Base-by-base conservation (phyloP, 92 coral and sea anemone genomes). In the Bergia puertoricense region DNA sequence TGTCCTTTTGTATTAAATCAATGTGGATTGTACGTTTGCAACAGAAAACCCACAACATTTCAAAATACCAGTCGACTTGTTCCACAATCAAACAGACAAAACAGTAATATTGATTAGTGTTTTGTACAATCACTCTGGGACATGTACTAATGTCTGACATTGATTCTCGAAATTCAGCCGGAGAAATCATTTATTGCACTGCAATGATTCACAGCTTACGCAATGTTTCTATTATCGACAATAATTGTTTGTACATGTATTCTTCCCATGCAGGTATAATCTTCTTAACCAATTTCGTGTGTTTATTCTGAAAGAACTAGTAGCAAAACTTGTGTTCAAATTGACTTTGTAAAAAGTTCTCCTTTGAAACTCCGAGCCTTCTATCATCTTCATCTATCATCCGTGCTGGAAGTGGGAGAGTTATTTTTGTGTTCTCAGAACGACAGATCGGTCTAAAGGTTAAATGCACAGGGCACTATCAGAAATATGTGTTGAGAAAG, bases 371-470 rank as follows among this genome's bases (percentile, higher is more conserved):
- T 56, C 50, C 8, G 16, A 44, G 16, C 45, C 56, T 57, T 54
- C 59, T 54, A 6, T 54, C 59, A 54, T 11, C 16, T 30, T 30
- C 30, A 30, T 30, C 59, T 2, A 18, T 6, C 57, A 5, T 46
- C 50, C 5, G 14, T 11, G 2, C 2, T 13, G 4, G 14, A 23
- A 37, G 43, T 22, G 15, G 77, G 16, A 73, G n/a, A 73, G 40
- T 20, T 37, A 9, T 37, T 76, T 22, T 20, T 43, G 13, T 76
- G 41, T 43, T 42, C 54, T 76, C 4, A 43, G 5, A 76, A 4
- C 80, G 22, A 76, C 56, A 81, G 73, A 18, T 65, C 51, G 38
- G 85, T 50, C 11, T 57, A 56, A 81, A 81, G 71, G 85, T 81
- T 56, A 81, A 59, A 38, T 1, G 73, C 71, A 77, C 22, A 75